A percentile compares a stretch with the other conserved stretches of the same genome.
Conservation (phyloP, 2,797 vertebrate species). For the Mareca penelope region DNA sequence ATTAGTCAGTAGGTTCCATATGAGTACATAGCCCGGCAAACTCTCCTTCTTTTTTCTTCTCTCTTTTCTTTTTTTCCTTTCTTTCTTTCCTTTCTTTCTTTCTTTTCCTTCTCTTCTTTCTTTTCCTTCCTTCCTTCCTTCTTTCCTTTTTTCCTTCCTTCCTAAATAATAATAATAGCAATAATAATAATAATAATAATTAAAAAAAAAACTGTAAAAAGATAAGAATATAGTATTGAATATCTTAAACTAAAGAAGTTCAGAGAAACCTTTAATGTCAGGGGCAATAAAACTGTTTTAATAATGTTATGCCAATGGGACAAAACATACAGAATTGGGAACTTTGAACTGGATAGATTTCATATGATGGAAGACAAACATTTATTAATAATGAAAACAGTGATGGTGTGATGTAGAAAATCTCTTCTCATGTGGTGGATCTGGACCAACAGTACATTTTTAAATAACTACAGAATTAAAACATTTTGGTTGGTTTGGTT, state of each 20-base stretch:
- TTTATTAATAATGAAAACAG: not conserved
- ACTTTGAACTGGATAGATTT: not conserved
- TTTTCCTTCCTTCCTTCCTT: too few relatives aligned
- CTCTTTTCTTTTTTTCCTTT: too few relatives aligned
- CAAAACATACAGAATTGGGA: not conserved
- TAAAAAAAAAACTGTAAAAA: too few relatives aligned
- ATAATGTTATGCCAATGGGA: not conserved
- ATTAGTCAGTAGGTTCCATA: not conserved
- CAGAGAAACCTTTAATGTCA: not conserved
- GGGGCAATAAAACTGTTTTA: not conserved
- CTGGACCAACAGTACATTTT: not conserved
- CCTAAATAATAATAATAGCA: too few relatives aligned
- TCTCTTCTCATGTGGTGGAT: not conserved
- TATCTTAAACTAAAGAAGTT: not conserved
- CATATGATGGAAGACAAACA: not conserved
- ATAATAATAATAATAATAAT: too few relatives aligned
- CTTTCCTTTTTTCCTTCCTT: too few relatives aligned
- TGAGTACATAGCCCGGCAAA: not conserved
- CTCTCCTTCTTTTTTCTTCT: not conserved
- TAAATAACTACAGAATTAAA: not conserved
- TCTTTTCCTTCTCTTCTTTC: too few relatives aligned
- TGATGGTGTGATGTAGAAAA: not conserved
- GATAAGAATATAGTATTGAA: not conserved
- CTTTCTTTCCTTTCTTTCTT: too few relatives aligned
- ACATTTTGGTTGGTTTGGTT: not conserved